These are phyloP conservation scores for Cirrhinus mrigala DNA, from an alignment of 2,797 vertebrate species.

Conservation along the genomic window DNA sequence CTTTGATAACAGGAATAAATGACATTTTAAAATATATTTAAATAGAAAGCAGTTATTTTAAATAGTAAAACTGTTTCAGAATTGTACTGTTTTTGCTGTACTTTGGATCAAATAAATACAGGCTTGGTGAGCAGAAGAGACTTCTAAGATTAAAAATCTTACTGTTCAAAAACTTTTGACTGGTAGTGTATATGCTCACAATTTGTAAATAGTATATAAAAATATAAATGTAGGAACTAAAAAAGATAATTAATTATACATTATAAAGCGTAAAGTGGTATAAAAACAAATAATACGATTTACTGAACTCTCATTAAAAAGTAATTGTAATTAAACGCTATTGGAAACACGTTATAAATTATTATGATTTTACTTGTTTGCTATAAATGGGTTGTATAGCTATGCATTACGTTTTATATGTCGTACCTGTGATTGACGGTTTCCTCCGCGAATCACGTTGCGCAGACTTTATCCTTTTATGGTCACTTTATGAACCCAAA, in stretches of 20 bases:
- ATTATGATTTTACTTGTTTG: neutral
- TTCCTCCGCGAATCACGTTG: slow-evolving; percentile 58
- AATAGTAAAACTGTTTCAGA: too few relatives aligned
- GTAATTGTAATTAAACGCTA: neutral
- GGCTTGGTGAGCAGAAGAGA: too few relatives aligned
- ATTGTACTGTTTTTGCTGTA: neutral
- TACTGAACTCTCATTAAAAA: too few relatives aligned
- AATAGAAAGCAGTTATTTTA: too few relatives aligned
- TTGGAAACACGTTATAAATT: neutral
- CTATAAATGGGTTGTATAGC: neutral
- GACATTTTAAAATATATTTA: too few relatives aligned
- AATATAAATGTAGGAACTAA: neutral
- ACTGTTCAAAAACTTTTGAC: too few relatives aligned
- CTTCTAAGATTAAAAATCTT: too few relatives aligned
- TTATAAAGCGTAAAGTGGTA: neutral
- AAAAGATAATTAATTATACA: neutral
- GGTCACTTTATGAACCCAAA: slow-evolving; percentile 63
- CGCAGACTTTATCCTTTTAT: slow-evolving; percentile 64
- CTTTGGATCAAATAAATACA: too few relatives aligned
- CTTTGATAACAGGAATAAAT: too few relatives aligned
- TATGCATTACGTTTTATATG: neutral
- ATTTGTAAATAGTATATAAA: neutral
- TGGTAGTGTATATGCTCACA: neutral
- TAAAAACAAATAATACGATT: too few relatives aligned
- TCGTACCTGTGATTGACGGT: slow-evolving; percentile 45